A percentile compares a stretch with the other conserved stretches of the same genome.
phyloP scores from a whole-genome alignment of 2,113 vertebrate genomes.

The Myotis davidii region DNA sequence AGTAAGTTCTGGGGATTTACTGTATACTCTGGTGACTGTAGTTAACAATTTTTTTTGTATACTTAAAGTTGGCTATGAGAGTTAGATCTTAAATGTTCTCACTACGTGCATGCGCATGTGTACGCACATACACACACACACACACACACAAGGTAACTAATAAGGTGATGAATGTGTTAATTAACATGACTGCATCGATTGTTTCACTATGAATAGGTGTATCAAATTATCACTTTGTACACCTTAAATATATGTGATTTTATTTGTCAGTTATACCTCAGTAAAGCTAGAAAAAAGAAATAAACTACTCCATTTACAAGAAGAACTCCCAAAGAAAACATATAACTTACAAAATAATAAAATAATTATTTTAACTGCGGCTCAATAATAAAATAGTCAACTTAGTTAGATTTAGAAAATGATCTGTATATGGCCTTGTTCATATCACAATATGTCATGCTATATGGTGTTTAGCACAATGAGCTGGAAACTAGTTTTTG shows the following conservation, averaged over 20 bases:
- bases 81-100: background rate
- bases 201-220: background rate
- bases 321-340: background rate
- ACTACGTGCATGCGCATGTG: background rate
- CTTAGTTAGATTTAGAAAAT: background rate
- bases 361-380: background rate
- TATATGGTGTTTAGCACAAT: background rate
- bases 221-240: background rate
- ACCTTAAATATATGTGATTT: background rate
- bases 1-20: background rate
- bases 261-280: background rate
- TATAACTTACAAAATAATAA: background rate
- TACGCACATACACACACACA: background rate
- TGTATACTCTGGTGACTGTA: background rate
- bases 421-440: background rate
- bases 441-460: background rate
- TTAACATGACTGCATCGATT: background rate
- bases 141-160: background rate
- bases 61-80: background rate
- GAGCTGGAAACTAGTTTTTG: background rate
- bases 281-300: background rate
- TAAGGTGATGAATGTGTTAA: background rate
- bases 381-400: background rate
- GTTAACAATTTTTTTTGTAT: background rate
- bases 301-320: background rate